These are phyloP conservation scores for Pectinophora gossypiella DNA, from an alignment of 1,140 invertebrate genomes.

Conservation along the genomic window DNA sequence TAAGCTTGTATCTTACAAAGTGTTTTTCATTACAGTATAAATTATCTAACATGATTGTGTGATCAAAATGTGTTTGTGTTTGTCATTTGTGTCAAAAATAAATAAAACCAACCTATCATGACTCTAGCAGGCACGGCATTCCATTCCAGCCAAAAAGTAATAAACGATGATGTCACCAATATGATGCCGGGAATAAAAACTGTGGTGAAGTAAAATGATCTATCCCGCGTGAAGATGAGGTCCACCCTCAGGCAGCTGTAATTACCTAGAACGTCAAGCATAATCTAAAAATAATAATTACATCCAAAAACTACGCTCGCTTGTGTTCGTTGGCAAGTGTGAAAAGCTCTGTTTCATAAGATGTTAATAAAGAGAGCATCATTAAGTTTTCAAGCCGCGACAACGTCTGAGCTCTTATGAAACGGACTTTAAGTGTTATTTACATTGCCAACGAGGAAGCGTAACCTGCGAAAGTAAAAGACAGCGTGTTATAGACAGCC, in stretches of 20 bases:
- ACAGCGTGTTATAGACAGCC: slow-evolving; percentile 63
- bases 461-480: slow-evolving; percentile 41
- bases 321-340: slow-evolving; percentile 20
- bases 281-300: slow-evolving; percentile 52
- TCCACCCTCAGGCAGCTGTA: slow-evolving; percentile 95
- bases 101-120: slow-evolving; percentile 85
- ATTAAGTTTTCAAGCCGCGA: neutral
- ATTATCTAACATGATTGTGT: no score
- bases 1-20: no score
- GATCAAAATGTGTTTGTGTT: no score
- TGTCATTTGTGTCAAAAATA: no score
- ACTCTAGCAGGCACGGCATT: slow-evolving; percentile 95
- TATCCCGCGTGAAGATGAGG: slow-evolving; percentile 93
- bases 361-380: neutral
- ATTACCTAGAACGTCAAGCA: slow-evolving; percentile 85
- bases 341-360: neutral
- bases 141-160: slow-evolving; percentile 95
- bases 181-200: slow-evolving; percentile 97
- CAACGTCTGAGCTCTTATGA: neutral
- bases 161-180: slow-evolving; percentile 94
- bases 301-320: slow-evolving; percentile 27
- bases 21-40: no score
- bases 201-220: slow-evolving; percentile 96
- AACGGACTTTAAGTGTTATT: slow-evolving; percentile 8
- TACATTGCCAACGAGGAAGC: slow-evolving; percentile 23